A percentile compares a stretch with the other conserved stretches of the same genome.
Evolutionary conservation across 2,888 invertebrate species (phyloP).

Genomic region (Melanophora roralis): DNA sequence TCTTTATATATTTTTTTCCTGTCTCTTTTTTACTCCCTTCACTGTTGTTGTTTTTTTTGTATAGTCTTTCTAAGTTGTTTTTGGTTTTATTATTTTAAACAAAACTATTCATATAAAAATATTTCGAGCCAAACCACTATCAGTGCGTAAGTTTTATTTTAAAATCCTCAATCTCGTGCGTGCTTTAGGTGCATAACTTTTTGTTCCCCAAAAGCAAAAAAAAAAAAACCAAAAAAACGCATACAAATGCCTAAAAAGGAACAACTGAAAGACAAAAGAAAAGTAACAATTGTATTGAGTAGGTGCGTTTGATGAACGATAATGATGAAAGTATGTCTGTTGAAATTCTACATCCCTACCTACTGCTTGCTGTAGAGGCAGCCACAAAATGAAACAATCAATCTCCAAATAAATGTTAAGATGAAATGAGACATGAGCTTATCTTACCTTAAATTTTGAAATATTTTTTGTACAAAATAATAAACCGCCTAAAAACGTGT

Average conservation of each 20-base stretch:
- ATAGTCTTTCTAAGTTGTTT: neutral
- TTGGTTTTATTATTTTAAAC: slow-evolving; percentile 2
- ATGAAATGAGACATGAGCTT: neutral
- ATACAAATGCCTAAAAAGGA: neutral
- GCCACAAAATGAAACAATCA: slow-evolving; percentile 43
- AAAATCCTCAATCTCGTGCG: slow-evolving; percentile 49
- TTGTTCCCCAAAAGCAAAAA: slow-evolving; percentile 24
- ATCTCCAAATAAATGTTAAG: slow-evolving; percentile 15
- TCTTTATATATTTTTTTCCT: neutral
- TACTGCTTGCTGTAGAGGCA: neutral
- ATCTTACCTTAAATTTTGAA: slow-evolving; percentile 22
- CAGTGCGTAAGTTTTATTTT: slow-evolving; percentile 28
- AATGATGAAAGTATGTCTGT: slow-evolving; percentile 50
- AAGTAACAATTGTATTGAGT: slow-evolving; percentile 51
- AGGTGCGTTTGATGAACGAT: slow-evolving; percentile 54
- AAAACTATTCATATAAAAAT: slow-evolving; percentile 48
- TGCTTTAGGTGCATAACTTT: slow-evolving; percentile 47
- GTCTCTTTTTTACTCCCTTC: neutral
- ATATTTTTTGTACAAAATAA: slow-evolving; percentile 19
- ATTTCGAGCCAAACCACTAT: slow-evolving; percentile 30
- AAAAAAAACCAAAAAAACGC: neutral
- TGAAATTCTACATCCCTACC: slow-evolving; percentile 26
- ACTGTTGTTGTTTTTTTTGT: neutral
- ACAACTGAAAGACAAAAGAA: neutral
- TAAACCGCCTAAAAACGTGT: slow-evolving; percentile 34